A percentile compares a stretch with the other conserved stretches of the same genome.
Evolutionary conservation across 92 coral and sea anemone species (phyloP).

Genomic region (Metridium senile): DNA sequence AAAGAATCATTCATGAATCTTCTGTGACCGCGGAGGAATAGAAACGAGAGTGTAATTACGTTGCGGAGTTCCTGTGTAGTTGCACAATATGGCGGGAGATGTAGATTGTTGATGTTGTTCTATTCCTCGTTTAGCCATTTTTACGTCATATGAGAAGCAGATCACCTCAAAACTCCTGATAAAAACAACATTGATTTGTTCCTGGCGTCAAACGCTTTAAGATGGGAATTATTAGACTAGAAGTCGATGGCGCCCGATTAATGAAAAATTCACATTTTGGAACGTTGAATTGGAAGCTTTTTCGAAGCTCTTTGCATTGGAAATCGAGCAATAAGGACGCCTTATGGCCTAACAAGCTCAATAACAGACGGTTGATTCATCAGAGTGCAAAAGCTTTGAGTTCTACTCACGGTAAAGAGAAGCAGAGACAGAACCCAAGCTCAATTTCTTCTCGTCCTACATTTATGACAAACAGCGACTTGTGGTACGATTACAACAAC

Average conservation of each 20-base stretch:
- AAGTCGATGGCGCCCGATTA: slow-evolving; percentile 18
- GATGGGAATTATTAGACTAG: slow-evolving; percentile 6
- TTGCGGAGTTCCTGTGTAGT: slow-evolving; percentile 26
- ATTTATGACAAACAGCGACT: slow-evolving; percentile 2
- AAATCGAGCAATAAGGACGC: background rate
- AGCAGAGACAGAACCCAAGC: background rate
- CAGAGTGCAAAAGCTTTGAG: background rate
- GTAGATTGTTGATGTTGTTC: background rate
- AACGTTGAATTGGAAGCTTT: background rate
- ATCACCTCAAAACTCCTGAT: background rate
- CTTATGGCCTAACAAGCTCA: background rate
- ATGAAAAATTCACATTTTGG: background rate
- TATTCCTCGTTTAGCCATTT: slow-evolving; percentile 25
- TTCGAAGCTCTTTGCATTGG: slow-evolving; percentile 8
- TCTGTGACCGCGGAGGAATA: background rate
- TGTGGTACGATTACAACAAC: slow-evolving; percentile 61
- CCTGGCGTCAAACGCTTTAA: background rate
- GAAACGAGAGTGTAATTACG: background rate
- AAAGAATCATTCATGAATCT: background rate
- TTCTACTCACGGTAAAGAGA: background rate
- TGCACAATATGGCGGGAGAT: slow-evolving; percentile 22
- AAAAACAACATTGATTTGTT: background rate
- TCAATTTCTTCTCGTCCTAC: background rate
- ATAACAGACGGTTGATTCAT: background rate
- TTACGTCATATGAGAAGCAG: slow-evolving; percentile 11